Evolutionary conservation across 2,797 vertebrate species (phyloP).

Genomic region (Nannoperca australis): DNA sequence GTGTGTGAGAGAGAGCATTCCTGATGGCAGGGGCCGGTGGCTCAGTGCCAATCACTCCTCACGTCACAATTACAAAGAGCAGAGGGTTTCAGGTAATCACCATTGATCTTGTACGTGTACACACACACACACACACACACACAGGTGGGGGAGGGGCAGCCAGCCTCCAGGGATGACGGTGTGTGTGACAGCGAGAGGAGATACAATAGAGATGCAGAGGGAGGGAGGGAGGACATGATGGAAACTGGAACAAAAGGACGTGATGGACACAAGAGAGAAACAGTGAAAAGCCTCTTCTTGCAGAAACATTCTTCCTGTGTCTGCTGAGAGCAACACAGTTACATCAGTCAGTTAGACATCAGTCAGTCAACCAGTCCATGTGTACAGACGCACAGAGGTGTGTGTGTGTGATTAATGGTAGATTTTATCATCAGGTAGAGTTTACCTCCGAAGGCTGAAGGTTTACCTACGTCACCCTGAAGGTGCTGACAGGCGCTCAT

Average conservation of each 20-base stretch:
- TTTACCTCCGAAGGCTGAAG: neutral
- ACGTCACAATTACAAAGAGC: constrained; percentile 81
- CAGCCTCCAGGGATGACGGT: constrained; percentile 45
- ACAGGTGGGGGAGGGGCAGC: too few species aligned
- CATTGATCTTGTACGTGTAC: constrained; percentile 75
- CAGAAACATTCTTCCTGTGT: neutral
- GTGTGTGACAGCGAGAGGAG: constrained; percentile 34
- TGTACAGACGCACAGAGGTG: too few species aligned
- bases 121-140: constrained; percentile 28
- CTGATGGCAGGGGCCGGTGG: constrained; percentile 49
- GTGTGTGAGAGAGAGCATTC: too few species aligned
- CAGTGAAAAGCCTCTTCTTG: neutral
- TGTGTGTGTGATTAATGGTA: neutral
- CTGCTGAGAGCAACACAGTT: neutral
- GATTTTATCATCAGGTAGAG: constrained; percentile 17
- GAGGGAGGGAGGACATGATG: neutral
- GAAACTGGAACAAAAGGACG: neutral
- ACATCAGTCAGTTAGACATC: neutral
- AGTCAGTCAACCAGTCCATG: neutral
- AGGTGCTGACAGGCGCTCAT: neutral
- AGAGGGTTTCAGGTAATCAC: constrained; percentile 75
- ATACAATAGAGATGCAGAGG: constrained; percentile 27
- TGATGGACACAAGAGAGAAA: neutral
- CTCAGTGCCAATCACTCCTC: constrained; percentile 77
- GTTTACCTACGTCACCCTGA: constrained; percentile 11